Conservation (phyloP, 2,888 invertebrate species). For the Orchestes rusci region DNA sequence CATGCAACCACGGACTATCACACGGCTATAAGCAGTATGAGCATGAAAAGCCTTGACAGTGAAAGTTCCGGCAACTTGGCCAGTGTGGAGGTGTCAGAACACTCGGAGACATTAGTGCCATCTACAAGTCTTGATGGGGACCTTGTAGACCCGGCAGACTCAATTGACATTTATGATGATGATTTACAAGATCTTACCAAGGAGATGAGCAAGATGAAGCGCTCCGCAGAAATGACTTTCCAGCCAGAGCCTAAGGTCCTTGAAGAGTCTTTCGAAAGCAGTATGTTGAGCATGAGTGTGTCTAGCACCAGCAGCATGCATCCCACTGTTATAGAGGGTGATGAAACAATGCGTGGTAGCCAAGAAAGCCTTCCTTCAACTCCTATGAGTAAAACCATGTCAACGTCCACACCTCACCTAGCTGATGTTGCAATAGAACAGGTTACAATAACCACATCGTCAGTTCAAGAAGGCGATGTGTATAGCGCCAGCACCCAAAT, state of each 20-base stretch:
- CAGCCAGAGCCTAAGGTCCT: slow-evolving; percentile 53
- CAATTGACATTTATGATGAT: slow-evolving; percentile 52
- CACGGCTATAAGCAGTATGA: slow-evolving; percentile 80
- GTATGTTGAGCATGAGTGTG: slow-evolving; percentile 51
- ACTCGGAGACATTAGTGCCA: slow-evolving; percentile 88
- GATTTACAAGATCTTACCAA: slow-evolving; percentile 45
- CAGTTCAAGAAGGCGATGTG: slow-evolving; percentile 45
- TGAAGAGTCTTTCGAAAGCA: slow-evolving; percentile 52
- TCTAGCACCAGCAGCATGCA: slow-evolving; percentile 51
- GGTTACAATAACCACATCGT: slow-evolving; percentile 48
- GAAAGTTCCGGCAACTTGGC: slow-evolving; percentile 84
- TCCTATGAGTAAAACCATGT: slow-evolving; percentile 36
- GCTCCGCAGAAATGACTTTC: slow-evolving; percentile 87
- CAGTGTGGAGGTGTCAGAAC: slow-evolving; percentile 84
- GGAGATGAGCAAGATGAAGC: slow-evolving; percentile 66
- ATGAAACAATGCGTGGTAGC: slow-evolving; percentile 37
- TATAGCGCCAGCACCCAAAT: slow-evolving; percentile 51
- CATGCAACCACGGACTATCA: slow-evolving; percentile 74
- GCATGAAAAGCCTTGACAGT: slow-evolving; percentile 84
- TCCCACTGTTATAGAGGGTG: slow-evolving; percentile 45
- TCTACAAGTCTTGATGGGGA: slow-evolving; percentile 75
- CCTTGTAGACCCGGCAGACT: slow-evolving; percentile 53
- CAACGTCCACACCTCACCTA: slow-evolving; percentile 40
- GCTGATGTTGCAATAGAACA: slow-evolving; percentile 41
- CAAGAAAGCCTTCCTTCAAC: slow-evolving; percentile 35